Base-by-base conservation (phyloP, 2,113 vertebrate genomes). In the Lathamus discolor region DNA sequence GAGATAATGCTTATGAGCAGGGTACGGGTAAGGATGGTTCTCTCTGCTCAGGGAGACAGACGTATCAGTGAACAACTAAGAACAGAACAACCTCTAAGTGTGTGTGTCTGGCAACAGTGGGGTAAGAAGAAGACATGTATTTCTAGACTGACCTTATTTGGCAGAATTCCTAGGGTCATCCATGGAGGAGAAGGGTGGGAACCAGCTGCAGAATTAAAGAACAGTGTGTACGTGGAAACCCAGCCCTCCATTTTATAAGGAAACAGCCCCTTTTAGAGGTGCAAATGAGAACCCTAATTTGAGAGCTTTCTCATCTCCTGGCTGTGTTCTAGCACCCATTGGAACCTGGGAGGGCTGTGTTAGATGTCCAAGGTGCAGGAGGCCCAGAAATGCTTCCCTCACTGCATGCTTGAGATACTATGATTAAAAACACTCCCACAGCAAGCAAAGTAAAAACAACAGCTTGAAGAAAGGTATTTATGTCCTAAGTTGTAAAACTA, bases 381-480 rank as follows among this genome's bases (percentile, higher is more conserved):
- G 68, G 70, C 55, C 77, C 78, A 74, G 46, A 76, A 88, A 25
- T 7, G 17, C 46, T 48, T 49, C 78, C 35, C 33, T 74, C 35
- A 4, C 0, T 43, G 61, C 10, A 19, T 13, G 46, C 52, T 18
- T 23, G 80, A 84, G 83, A 79, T 24, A 17, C 54, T 52, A 88
- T 79, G 87, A 91, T 95, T 85, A 89, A 84, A 92, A 86, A 27
- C 17, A 67, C 83, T 78, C 74, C 77, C 62, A 51, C 66, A 25
- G 83, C 93, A 72, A 88, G 51, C 49, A 61, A 68, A 94, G 90
- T 35, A 90, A 52, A 95, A 91, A 41, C 81, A 87, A 44, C 79
- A 69, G 73, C 51, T 75, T 84, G 88, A 95, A 83, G 76, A 86
- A 77, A 48, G 70, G 72, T 92, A 92, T 88, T 96, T 94, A 86